Percentiles rank a stretch among this genome's conserved stretches.
phyloP scores from a whole-genome alignment of 2,888 invertebrate species.

The Lasioglossum villosulum region DNA sequence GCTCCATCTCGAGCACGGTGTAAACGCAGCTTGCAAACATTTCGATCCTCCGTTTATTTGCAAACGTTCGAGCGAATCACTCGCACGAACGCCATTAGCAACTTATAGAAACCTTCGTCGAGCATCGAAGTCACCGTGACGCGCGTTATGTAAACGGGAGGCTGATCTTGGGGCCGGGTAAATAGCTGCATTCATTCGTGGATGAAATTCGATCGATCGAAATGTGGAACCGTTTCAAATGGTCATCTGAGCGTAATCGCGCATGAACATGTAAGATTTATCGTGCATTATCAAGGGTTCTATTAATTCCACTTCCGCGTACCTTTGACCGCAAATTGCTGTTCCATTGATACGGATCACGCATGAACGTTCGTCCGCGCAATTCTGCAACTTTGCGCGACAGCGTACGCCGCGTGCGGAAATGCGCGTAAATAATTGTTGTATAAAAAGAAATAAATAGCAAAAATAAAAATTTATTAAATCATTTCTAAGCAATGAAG shows the following conservation, averaged over 20 bases:
- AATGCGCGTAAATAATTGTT: not conserved
- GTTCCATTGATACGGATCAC: slow-evolving; percentile 18
- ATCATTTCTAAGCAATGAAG: not conserved
- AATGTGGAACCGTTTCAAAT: slow-evolving; percentile 18
- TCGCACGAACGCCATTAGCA: slow-evolving; percentile 4
- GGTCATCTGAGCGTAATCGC: slow-evolving; percentile 37
- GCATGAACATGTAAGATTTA: slow-evolving; percentile 42
- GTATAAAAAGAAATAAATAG: not conserved
- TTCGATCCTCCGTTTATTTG: not conserved
- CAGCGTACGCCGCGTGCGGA: not conserved
- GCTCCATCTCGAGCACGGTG: not conserved
- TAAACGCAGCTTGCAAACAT: not conserved
- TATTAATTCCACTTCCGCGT: slow-evolving; percentile 27
- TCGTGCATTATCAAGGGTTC: slow-evolving; percentile 30
- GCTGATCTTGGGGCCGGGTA: slow-evolving; percentile 16
- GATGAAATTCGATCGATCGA: slow-evolving; percentile 42
- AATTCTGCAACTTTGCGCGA: not conserved
- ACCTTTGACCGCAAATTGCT: slow-evolving; percentile 18
- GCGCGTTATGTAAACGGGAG: slow-evolving; percentile 33
- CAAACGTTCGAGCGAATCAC: not conserved
- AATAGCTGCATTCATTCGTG: slow-evolving; percentile 33
- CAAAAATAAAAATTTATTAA: not conserved
- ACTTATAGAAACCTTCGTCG: slow-evolving; percentile 7
- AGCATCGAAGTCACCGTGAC: slow-evolving; percentile 18
- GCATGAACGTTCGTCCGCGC: not conserved